Conservation (phyloP, 2,888 invertebrate species). For the Aphrophora alni region DNA sequence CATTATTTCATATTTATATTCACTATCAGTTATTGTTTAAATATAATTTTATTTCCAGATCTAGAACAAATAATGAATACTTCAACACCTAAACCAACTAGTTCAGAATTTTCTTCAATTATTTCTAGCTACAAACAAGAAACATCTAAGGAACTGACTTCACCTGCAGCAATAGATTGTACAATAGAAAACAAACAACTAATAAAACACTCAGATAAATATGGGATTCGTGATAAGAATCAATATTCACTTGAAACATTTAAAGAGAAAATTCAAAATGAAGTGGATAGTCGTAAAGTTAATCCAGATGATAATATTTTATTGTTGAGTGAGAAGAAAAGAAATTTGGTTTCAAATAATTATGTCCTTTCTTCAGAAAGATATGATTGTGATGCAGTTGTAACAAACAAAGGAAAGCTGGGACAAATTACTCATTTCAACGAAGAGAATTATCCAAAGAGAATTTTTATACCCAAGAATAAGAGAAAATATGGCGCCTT, state of each 20-base stretch:
- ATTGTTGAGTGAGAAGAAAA: not conserved
- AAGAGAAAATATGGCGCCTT: conserved; percentile 68
- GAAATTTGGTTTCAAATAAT: not conserved
- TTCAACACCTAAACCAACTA: not conserved
- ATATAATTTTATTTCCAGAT: too few relatives aligned
- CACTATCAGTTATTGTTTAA: too few relatives aligned
- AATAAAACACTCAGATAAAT: too few relatives aligned
- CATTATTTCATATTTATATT: too few relatives aligned
- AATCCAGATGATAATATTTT: not conserved
- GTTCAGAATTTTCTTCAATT: conserved; percentile 17
- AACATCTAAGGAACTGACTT: too few relatives aligned
- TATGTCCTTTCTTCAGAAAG: conserved; percentile 28
- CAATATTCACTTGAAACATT: too few relatives aligned
- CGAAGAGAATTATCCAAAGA: not conserved
- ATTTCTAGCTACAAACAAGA: not conserved
- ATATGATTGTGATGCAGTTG: conserved; percentile 20
- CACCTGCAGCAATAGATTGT: too few relatives aligned
- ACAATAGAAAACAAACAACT: too few relatives aligned
- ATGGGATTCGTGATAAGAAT: too few relatives aligned
- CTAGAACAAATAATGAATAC: too few relatives aligned
- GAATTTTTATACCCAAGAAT: conserved; percentile 73
- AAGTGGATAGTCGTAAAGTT: not conserved
- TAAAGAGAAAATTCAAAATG: not conserved
- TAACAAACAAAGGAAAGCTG: not conserved
- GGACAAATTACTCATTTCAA: not conserved